These are phyloP conservation scores for Myiopsitta monachus DNA, from an alignment of 2,113 vertebrate species.

Conservation along the genomic window DNA sequence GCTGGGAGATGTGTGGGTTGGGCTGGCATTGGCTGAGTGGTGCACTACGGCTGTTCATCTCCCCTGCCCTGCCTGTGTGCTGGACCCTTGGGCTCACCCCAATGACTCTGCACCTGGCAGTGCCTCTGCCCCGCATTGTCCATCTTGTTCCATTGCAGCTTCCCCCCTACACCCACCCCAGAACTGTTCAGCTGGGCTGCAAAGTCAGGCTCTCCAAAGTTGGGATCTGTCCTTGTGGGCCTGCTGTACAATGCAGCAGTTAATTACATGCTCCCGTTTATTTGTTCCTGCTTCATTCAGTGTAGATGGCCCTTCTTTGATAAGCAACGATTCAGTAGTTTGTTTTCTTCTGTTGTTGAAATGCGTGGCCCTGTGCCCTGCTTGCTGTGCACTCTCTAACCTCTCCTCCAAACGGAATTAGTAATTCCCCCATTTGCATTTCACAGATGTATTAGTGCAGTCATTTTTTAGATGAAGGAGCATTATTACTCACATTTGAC, in stretches of 20 bases:
- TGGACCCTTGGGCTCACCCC: neutral
- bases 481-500: slow-evolving; percentile 42
- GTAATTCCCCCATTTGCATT: slow-evolving; percentile 46
- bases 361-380: slow-evolving; percentile 36
- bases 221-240: neutral
- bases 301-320: slow-evolving; percentile 30
- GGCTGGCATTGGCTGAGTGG: neutral
- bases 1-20: fast-evolving
- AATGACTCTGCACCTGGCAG: neutral
- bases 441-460: slow-evolving; percentile 26
- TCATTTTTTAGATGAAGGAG: slow-evolving; percentile 15
- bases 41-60: neutral
- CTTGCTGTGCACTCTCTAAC: slow-evolving; percentile 17
- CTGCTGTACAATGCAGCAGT: neutral
- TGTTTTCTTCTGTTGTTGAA: slow-evolving; percentile 51
- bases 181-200: neutral
- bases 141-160: neutral
- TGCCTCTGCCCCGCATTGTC: neutral
- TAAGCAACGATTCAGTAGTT: slow-evolving; percentile 48
- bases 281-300: slow-evolving; percentile 10
- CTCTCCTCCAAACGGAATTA: slow-evolving; percentile 32
- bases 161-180: neutral
- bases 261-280: neutral
- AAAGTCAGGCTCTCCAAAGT: neutral
- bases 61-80: neutral